Evolutionary conservation across 2,888 invertebrate species (phyloP).

Genomic region (Xanthorhoe spadicearia): DNA sequence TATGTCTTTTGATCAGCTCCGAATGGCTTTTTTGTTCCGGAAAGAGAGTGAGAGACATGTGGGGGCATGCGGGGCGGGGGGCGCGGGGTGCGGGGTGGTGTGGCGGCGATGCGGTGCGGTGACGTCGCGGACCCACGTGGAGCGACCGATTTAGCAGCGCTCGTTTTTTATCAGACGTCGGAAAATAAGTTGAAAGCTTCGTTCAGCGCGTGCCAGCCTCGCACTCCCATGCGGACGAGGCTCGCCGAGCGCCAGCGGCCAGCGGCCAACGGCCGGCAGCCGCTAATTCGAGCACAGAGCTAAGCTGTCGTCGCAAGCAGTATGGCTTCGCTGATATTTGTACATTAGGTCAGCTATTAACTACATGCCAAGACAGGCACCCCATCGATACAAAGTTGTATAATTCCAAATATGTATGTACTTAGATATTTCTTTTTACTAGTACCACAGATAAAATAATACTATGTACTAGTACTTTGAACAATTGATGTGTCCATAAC

Average conservation of each 20-base stretch:
- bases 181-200: constrained; percentile 1
- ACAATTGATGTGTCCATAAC: too few species aligned
- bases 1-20: neutral
- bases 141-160: constrained; percentile 36
- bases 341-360: too few species aligned
- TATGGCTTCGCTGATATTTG: too few species aligned
- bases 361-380: too few species aligned
- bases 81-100: neutral
- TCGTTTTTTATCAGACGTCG: constrained; percentile 13
- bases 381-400: too few species aligned
- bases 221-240: constrained; percentile 10
- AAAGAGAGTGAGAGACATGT: neutral
- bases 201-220: constrained; percentile 4
- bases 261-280: neutral
- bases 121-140: constrained; percentile 29
- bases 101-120: neutral
- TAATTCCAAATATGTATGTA: too few species aligned
- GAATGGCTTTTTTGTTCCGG: neutral
- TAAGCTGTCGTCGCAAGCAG: too few species aligned
- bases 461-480: too few species aligned
- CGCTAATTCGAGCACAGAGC: neutral
- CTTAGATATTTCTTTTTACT: too few species aligned
- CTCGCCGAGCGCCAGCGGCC: neutral
- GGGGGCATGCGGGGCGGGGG: neutral
- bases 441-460: too few species aligned